Evolutionary conservation across 1,140 invertebrate species (phyloP), one percentile per base, ranked within the genome.

Genomic region (Drosophila trapezifrons): DNA sequence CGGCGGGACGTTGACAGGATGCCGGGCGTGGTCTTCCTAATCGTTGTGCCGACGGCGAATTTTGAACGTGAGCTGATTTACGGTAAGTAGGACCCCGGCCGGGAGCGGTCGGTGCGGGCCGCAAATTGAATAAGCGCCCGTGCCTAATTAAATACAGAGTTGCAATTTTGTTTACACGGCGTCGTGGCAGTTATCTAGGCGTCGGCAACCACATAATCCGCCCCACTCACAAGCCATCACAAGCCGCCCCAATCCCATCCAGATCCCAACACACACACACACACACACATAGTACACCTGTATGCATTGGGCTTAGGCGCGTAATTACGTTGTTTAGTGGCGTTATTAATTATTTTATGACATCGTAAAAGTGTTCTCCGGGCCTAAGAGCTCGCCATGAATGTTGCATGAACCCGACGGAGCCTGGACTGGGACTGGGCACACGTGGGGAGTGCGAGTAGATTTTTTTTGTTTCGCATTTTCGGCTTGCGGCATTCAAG

Each of bases 31-130:
- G 93, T 94, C 38, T 94, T 94, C 80, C 80, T 94, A 71, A 94
- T 94, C 58, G 94, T 94, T 76, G 93, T 94, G 71, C 94, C 94
- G n/a, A 94, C 94, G 38, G 78, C 93, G 20, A 94, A 92, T 83
- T 93, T 94, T 76, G 94, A 94, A 77, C 93, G 94, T 60, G 91
- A 93, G 64, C 78, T 94, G 37, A 91, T 93, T 59, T 93, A 93
- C 72, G 93, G 93, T 63, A 85, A 79, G 85, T 79, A 54, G 20
- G 43, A 45, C 27, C 55, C 29, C 3, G 49, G 12, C 49, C 29
- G 7, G 17, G 12, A 3, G 1, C 29, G 51, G 32, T 18, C 15
- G 51, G 49, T 45, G 18, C n/a, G 29, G 18, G 40, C 17, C 13
- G 32, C 55, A 65, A 86, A 89, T 89, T 86, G 76, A 86, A 90